Base-by-base conservation (phyloP, 2,113 vertebrate genomes). In the Myotis davidii region DNA sequence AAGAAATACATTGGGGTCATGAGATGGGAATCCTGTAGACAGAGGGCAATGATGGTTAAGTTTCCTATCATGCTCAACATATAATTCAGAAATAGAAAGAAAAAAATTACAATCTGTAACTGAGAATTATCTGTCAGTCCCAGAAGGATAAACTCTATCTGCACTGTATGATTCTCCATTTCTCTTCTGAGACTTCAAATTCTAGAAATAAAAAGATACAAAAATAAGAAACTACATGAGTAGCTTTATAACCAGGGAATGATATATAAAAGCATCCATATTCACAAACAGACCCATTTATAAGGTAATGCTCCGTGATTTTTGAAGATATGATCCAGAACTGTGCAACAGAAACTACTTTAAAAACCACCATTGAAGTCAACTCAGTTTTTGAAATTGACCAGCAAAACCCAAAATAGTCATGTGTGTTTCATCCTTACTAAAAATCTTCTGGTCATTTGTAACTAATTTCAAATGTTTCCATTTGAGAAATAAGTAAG, bases 1-100 rank as follows among this genome's bases (percentile, higher is more conserved):
- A 94, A 96, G 42, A 96, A 96, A 52, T 96, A 97, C 93, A 96
- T 56, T 34, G 93, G 90, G 32, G 90, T 96, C 59, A 94, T 94
- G 32, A 97, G 96, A 16, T 61, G 67, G 18, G 83, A 74, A 93
- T 91, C 87, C 27, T 96, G 16, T 32, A 96, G 73, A 6, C n/a
- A 93, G 42, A 97, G 73, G 23, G 45, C 52, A 70, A 96, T 88
- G 52, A 96, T 93, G 45, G 67, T 82, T n/a, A 96, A 50, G 78
- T 97, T 97, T 37, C 87, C 97, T 2, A 39, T n/a, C 29, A 91
- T 25, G 14, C 78, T 88, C 59, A 94, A 9, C 0, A 29, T 17
- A 11, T 94, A 97, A 83, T 90, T 97, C 81, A 96, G 76, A 74
- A 93, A 27, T 32, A 94, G 29, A 79, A 96, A 73, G 8, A 82